Evolutionary conservation across 1,140 invertebrate genomes (phyloP).

Genomic region (Temnothorax longispinosus): DNA sequence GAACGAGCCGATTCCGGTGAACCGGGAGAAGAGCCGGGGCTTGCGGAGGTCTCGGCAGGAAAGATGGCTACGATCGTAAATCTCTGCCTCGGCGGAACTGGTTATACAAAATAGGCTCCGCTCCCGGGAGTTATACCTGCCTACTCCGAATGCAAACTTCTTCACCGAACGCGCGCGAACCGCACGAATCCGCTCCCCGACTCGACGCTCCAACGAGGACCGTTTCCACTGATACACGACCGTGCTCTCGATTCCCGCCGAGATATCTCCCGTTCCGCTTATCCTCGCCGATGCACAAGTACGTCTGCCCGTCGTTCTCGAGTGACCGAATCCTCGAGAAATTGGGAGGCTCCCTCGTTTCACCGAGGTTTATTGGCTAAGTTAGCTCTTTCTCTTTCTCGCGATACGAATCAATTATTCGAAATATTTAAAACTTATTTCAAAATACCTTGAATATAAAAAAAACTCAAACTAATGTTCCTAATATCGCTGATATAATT

Average conservation of each 20-base stretch:
- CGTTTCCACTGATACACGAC: constrained; percentile 59
- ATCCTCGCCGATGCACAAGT: constrained; percentile 30
- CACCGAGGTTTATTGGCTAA: background rate
- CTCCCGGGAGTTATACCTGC: constrained; percentile 78
- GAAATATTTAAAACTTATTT: background rate
- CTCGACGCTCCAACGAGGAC: constrained; percentile 43
- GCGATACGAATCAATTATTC: background rate
- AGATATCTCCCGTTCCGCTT: constrained; percentile 40
- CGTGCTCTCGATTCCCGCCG: constrained; percentile 56
- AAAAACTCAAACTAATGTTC: too few relatives aligned
- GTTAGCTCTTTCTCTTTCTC: too few relatives aligned
- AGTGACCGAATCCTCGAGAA: constrained; percentile 11
- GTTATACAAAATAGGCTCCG: constrained; percentile 84
- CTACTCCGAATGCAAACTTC: constrained; percentile 77
- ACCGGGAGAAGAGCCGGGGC: constrained; percentile 25
- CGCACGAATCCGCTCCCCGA: constrained; percentile 53
- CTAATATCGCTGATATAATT: background rate
- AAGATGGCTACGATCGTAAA: constrained; percentile 80
- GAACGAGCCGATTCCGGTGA: constrained; percentile 55
- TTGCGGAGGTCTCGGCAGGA: constrained; percentile 59
- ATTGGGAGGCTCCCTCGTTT: constrained; percentile 8
- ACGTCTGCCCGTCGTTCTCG: background rate
- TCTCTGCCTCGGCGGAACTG: constrained; percentile 80
- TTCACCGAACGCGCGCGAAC: constrained; percentile 67
- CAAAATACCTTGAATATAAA: background rate